Base-by-base conservation (phyloP, 2,888 invertebrate genomes). In the Latheticus oryzae region DNA sequence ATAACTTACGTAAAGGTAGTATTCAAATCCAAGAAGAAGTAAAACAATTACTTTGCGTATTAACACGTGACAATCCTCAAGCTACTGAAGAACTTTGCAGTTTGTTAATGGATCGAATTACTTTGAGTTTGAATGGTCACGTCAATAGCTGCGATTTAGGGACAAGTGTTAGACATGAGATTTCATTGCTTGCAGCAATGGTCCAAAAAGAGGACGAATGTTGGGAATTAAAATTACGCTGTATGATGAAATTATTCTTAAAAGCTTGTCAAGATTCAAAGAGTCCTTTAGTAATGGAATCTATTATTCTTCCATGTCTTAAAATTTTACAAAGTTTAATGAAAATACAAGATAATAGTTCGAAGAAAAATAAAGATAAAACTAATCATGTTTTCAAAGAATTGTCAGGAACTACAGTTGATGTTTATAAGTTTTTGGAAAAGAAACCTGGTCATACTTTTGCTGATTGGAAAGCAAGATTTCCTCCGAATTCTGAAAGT, bases 201-300 rank as follows among this genome's bases (percentile, higher is more conserved):
- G 88, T 97, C 1, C 91, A 94, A 68, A 93, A 94, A 65, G 93
- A 96, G 72, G 97, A 97, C 76, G 87, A 90, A 2, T 96, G 95
- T 74, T 97, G 97, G 97, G 97, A 97, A 76, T 87, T 90, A 60
- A 90, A 97, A 71, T 81, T 97, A 0, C 86, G 92, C 35, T 90
- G 92, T 74, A 91, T 96, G 59, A 90, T 97, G 80, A 88, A 89
- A 64, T 81, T 97, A 45, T 96, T 97, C 81, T 82, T 94, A 50
- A 85, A 87, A 79, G 90, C 91, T 2, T 88, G 88, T 64, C 83
- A 86, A 48, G 84, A 87, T 76, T 87, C 90, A 0, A 87, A 89
- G 59, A 93, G 91, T 70, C 92, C 93, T 0, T 89, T 92, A 43
- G 93, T 97, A 0, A 87, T 94, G 82, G 94, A 95, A 73, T 91